Evolutionary conservation across 2,888 invertebrate genomes (phyloP), one percentile per base, ranked within the genome.

Genomic region (Eupithecia dodoneata): DNA sequence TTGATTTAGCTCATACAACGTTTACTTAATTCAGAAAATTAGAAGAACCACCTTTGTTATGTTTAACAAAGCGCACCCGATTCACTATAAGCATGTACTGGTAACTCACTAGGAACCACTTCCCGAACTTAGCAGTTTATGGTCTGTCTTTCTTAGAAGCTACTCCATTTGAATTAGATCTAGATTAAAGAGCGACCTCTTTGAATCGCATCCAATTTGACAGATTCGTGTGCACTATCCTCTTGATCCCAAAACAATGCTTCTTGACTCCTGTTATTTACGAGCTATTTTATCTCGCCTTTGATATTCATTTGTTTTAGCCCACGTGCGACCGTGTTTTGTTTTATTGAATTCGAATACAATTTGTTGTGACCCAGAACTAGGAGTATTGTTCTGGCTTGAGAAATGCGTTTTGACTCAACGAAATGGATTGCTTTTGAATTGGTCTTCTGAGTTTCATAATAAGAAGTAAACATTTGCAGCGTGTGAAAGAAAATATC

Each of bases 171-270:
- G 79, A 73, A 76, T 72, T 81, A 71, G 71, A 87, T 84, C 83
- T 82, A 75, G 75, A 78, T 78, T 78, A 63, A 73, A 76, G 71
- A 72, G 83, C 83, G 85, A 85, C 83, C 70, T 81, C 78, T 82
- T 87, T 90, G 88, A 89, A 86, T 87, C 84, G 67, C 85, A 84
- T 89, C 89, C 89, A 89, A 90, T 84, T 81, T 84, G 85, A 87
- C 85, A 84, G 80, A 86, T 83, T 80, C 81, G 82, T 82, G 81
- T 84, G 81, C 80, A 85, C 82, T 83, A 81, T 83, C 80, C 67
- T 80, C 49, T 72, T 78, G 73, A 76, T 75, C 73, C 71, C 72
- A 42, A 76, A 77, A 82, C 78, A 75, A 77, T 78, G 75, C 77
- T 74, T 73, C 66, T 66, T n/a, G 12, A 18, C 67, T 69, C 75